These are phyloP conservation scores for Lithobates pipiens DNA, from an alignment of 2,797 vertebrate genomes.

Conservation along the genomic window DNA sequence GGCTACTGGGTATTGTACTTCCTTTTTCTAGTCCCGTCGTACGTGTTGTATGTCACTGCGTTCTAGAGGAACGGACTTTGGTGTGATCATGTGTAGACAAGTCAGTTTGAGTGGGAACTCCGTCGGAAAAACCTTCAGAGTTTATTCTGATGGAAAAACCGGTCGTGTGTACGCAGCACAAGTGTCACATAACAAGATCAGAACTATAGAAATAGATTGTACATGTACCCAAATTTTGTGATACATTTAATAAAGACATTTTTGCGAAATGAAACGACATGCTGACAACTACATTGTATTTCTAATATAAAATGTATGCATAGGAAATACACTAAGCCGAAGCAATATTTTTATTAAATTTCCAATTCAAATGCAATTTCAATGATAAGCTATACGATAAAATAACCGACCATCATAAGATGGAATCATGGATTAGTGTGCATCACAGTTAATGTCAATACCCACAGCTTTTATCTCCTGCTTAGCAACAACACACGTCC, in stretches of 20 bases:
- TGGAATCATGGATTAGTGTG: background rate
- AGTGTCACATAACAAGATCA: too few species aligned
- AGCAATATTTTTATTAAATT: background rate
- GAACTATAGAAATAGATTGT: too few species aligned
- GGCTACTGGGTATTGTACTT: too few species aligned
- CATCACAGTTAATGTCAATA: conserved; percentile 21
- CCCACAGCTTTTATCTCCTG: conserved; percentile 36
- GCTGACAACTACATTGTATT: background rate
- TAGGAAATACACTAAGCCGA: background rate
- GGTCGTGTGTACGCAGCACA: too few species aligned
- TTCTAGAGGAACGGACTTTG: too few species aligned
- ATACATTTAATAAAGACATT: background rate
- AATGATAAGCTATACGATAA: background rate
- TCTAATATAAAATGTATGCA: background rate
- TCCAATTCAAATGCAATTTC: background rate
- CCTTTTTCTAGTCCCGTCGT: too few species aligned
- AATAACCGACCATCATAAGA: background rate
- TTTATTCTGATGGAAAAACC: too few species aligned
- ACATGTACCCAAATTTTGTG: too few species aligned
- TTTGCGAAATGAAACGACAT: background rate
- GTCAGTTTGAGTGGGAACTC: too few species aligned
- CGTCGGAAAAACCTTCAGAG: too few species aligned
- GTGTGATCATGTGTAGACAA: too few species aligned
- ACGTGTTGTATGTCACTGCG: too few species aligned
- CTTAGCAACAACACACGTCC: conserved; percentile 43